These are phyloP conservation scores for Festucalex cinctus DNA, from an alignment of 2,113 vertebrate species.

Conservation along the genomic window DNA sequence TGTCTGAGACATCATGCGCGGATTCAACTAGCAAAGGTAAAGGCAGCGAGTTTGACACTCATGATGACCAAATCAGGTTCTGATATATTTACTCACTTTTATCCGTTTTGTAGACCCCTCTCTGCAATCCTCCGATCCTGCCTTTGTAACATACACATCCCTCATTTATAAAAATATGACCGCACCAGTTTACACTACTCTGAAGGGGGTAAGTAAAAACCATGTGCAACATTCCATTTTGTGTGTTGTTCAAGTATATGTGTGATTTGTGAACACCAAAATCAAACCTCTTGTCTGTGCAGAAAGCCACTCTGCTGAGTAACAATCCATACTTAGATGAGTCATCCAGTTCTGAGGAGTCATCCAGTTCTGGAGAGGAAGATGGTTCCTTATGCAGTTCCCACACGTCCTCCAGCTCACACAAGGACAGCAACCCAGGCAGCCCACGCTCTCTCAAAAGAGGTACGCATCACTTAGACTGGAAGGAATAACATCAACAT, in stretches of 20 bases:
- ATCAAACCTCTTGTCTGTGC: neutral
- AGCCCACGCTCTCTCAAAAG: conserved; percentile 89
- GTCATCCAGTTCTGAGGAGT: conserved; percentile 88
- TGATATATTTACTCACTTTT: neutral
- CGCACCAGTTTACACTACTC: conserved; percentile 85
- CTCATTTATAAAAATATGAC: conserved; percentile 92
- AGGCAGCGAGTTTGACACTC: conserved; percentile 5
- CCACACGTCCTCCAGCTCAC: conserved; percentile 78
- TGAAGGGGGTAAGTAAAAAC: conserved; percentile 87
- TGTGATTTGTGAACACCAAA: neutral
- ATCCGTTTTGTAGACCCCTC: conserved; percentile 72
- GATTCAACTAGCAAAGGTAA: conserved; percentile 83
- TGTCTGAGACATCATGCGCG: conserved; percentile 85
- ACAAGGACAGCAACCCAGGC: conserved; percentile 77
- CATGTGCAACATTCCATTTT: neutral
- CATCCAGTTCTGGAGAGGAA: conserved; percentile 84
- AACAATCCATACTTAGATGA: conserved; percentile 85
- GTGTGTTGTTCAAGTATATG: neutral
- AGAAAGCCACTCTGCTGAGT: conserved; percentile 94
- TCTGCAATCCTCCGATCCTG: conserved; percentile 75
- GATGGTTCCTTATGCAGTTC: conserved; percentile 83
- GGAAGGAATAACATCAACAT: neutral
- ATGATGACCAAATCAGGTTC: neutral
- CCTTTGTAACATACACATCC: conserved; percentile 87
- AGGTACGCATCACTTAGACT: conserved; percentile 67